A percentile compares a stretch with the other conserved stretches of the same genome.
These are phyloP conservation scores for Sinodicranocentrus sp. DNA, from an alignment of 2,888 invertebrate species.

Conservation along the genomic window DNA sequence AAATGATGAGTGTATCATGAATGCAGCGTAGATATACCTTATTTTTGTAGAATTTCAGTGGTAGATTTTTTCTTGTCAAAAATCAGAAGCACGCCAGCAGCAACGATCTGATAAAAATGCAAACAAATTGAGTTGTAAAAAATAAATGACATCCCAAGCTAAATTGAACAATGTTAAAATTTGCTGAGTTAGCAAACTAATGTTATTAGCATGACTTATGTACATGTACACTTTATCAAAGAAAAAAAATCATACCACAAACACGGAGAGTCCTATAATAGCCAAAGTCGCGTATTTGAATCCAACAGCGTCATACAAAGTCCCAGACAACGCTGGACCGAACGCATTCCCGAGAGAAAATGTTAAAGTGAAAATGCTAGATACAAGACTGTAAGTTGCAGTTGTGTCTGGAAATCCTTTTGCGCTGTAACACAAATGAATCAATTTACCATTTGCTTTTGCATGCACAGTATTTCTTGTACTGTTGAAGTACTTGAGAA, in stretches of 20 bases:
- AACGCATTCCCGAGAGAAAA: constrained; percentile 72
- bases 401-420: constrained; percentile 64
- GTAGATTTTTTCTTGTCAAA: no score
- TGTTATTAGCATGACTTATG: no score
- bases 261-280: constrained; percentile 55
- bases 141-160: constrained; percentile 24
- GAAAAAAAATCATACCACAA: constrained; percentile 66
- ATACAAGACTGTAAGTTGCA: constrained; percentile 65
- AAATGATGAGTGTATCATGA: no score
- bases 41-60: no score
- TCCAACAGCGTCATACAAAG: constrained; percentile 67
- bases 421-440: constrained; percentile 54
- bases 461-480: background rate
- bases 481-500: background rate
- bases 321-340: constrained; percentile 69
- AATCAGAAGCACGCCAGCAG: constrained; percentile 27
- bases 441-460: constrained; percentile 41
- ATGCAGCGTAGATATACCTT: no score
- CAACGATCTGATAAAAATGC: constrained; percentile 35
- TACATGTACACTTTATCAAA: no score
- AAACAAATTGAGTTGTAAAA: constrained; percentile 30
- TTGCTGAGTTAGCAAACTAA: no score
- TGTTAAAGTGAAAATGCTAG: constrained; percentile 69
- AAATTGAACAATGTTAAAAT: no score
- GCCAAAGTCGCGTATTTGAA: constrained; percentile 68